phyloP scores from a whole-genome alignment of 2,797 vertebrate genomes.

The Triplophysa bombifrons region DNA sequence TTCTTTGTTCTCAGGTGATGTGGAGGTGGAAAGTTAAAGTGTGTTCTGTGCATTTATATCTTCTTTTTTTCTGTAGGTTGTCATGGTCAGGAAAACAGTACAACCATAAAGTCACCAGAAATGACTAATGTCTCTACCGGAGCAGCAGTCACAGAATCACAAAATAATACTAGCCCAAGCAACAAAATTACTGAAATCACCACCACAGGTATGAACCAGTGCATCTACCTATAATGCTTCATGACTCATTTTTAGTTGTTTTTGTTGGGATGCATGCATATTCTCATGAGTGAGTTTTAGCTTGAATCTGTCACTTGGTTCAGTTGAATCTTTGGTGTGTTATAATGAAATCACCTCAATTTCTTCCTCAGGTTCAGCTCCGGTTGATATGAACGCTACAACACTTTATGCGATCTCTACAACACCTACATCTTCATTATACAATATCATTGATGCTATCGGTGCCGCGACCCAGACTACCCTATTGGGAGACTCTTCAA shows the following conservation, averaged over 20 bases:
- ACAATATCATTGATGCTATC: too few species aligned
- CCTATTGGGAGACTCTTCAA: too few species aligned
- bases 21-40: neutral
- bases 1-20: neutral
- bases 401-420: too few species aligned
- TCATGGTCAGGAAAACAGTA: neutral
- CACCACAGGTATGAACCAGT: neutral
- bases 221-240: neutral
- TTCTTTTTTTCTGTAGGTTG: slow-evolving; percentile 32
- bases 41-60: neutral
- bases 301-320: neutral
- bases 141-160: rapidly evolving
- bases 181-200: rapidly evolving
- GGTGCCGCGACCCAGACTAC: too few species aligned
- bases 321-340: too few species aligned
- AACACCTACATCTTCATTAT: too few species aligned
- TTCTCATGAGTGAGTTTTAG: neutral
- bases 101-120: rapidly evolving
- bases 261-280: neutral
- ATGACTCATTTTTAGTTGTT: neutral
- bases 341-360: neutral
- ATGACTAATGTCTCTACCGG: rapidly evolving
- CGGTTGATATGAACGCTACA: too few species aligned
- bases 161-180: rapidly evolving
- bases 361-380: neutral